Evolutionary conservation across 2,113 vertebrate genomes (phyloP).

Genomic region (Todiramphus chloris): DNA sequence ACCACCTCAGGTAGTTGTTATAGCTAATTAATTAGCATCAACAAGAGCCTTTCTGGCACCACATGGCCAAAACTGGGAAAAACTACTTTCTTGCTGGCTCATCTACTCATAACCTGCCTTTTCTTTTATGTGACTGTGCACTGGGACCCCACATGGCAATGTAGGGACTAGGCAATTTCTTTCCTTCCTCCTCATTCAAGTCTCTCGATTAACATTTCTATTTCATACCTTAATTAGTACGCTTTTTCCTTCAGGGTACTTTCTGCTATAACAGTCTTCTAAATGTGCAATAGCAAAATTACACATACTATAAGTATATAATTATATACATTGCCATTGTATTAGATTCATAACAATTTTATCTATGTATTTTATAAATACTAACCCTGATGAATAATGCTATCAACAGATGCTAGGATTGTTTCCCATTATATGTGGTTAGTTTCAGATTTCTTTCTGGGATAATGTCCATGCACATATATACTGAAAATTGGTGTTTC

Average conservation of each 20-base stretch:
- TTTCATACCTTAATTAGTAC: background rate
- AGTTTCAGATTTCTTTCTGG: background rate
- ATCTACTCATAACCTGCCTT: background rate
- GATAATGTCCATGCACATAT: fast-evolving
- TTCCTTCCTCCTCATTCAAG: background rate
- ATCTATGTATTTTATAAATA: background rate
- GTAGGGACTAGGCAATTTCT: background rate
- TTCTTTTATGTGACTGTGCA: background rate
- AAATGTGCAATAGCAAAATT: background rate
- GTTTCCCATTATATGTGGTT: background rate
- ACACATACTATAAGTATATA: background rate
- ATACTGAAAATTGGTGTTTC: background rate
- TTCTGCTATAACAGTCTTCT: background rate
- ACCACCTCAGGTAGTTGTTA: background rate
- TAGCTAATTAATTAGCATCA: background rate
- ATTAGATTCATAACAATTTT: background rate
- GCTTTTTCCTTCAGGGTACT: background rate
- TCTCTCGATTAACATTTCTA: background rate
- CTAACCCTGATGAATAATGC: background rate
- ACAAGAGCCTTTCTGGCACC: background rate
- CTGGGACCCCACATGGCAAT: background rate
- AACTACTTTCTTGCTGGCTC: background rate
- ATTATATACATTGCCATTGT: background rate
- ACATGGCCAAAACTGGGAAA: background rate
- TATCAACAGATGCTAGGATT: background rate